Conservation (phyloP, 2,888 invertebrate genomes). For the Trachelus troglodyta region DNA sequence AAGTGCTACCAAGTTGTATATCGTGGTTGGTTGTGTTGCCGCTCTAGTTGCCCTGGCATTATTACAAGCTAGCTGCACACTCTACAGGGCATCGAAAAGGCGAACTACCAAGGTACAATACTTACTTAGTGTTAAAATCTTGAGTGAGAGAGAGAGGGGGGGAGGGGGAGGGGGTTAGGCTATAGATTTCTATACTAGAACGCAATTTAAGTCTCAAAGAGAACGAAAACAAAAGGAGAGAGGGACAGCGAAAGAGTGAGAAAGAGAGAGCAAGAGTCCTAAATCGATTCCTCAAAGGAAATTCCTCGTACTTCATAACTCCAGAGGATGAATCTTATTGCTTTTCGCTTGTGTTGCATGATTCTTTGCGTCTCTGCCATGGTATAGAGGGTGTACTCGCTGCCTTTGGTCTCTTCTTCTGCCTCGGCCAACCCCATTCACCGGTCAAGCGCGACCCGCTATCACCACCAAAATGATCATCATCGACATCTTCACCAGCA, state of each 20-base stretch:
- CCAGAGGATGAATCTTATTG: constrained; percentile 47
- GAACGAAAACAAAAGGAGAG: too few relatives aligned
- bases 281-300: too few relatives aligned
- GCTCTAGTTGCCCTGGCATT: constrained; percentile 83
- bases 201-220: too few relatives aligned
- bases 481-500: constrained; percentile 53
- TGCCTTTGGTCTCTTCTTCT: constrained; percentile 64
- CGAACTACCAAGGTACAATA: constrained; percentile 74
- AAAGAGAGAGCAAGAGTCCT: too few relatives aligned
- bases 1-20: constrained; percentile 81
- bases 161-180: too few relatives aligned
- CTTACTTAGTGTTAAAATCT: too few relatives aligned
- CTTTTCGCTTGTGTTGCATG: constrained; percentile 65
- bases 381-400: constrained; percentile 67
- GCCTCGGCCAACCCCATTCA: constrained; percentile 57
- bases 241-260: too few relatives aligned
- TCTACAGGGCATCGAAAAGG: constrained; percentile 76
- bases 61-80: constrained; percentile 86
- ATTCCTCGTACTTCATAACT: too few relatives aligned
- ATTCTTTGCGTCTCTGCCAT: constrained; percentile 48
- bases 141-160: too few relatives aligned
- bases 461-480: constrained; percentile 60
- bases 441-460: constrained; percentile 62
- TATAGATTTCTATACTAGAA: too few relatives aligned
- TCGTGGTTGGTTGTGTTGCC: constrained; percentile 84